A percentile compares a stretch with the other conserved stretches of the same genome.
Conservation (phyloP, 2,888 invertebrate species). For the Atethmia centrago region DNA sequence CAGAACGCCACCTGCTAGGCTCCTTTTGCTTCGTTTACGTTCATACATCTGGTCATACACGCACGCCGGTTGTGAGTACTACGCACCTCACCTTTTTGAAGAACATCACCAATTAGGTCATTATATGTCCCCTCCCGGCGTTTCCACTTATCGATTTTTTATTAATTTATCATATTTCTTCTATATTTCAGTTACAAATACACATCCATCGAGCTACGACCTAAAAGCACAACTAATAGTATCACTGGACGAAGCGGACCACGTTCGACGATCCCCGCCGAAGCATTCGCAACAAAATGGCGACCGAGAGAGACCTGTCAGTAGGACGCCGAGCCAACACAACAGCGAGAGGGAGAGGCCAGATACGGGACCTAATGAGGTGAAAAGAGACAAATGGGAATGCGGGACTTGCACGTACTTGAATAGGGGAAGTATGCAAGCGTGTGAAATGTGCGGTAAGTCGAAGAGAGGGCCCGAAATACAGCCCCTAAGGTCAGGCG, state of each 20-base stretch:
- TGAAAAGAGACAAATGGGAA: constrained; percentile 90
- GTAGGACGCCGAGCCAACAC: constrained; percentile 61
- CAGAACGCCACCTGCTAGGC: too few relatives aligned
- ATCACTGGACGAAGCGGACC: constrained; percentile 84
- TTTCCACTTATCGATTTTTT: too few relatives aligned
- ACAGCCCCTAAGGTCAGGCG: constrained; percentile 93
- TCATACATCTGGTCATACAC: too few relatives aligned
- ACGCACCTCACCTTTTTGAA: too few relatives aligned
- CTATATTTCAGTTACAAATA: constrained; percentile 65
- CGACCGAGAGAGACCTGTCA: constrained; percentile 69
- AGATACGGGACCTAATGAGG: constrained; percentile 54
- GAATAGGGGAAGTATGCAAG: constrained; percentile 88
- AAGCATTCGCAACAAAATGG: constrained; percentile 71
- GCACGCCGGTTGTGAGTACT: too few relatives aligned
- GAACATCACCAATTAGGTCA: too few relatives aligned
- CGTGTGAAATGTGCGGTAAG: constrained; percentile 95
- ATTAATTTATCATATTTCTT: not conserved
- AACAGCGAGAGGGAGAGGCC: constrained; percentile 61
- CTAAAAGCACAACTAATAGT: constrained; percentile 86
- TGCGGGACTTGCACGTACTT: constrained; percentile 93
- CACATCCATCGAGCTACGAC: constrained; percentile 78
- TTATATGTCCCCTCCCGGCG: too few relatives aligned
- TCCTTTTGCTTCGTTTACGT: too few relatives aligned
- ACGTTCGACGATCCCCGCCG: constrained; percentile 72
- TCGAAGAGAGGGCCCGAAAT: constrained; percentile 91